Conservation (phyloP, 1,140 invertebrate genomes). For the Formica exsecta region DNA sequence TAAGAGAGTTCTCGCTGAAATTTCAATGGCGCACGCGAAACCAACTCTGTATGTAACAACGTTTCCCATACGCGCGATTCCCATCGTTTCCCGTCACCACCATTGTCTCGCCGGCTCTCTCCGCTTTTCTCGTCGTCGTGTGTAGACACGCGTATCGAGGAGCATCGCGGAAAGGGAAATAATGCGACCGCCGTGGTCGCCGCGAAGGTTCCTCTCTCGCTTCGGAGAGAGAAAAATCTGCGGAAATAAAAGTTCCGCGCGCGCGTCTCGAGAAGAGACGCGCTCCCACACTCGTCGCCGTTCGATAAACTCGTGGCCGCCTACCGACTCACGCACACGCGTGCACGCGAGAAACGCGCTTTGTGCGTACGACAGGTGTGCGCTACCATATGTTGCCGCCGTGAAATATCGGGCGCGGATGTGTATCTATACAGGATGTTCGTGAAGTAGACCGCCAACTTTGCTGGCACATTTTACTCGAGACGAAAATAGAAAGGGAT, state of each 20-base stretch:
- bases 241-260: conserved; percentile 9
- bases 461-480: background rate
- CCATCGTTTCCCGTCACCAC: conserved; percentile 40
- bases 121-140: conserved; percentile 23
- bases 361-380: conserved; percentile 60
- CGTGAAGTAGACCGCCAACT: background rate
- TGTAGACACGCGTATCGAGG: conserved; percentile 46
- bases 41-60: background rate
- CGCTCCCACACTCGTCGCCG: conserved; percentile 49
- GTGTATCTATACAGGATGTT: background rate
- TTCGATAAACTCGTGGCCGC: conserved; percentile 38
- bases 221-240: conserved; percentile 43
- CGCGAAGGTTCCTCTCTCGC: conserved; percentile 7
- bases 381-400: conserved; percentile 54
- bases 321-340: background rate
- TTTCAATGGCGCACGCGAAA: background rate
- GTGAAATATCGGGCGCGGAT: conserved; percentile 36
- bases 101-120: conserved; percentile 32
- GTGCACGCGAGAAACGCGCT: background rate
- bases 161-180: conserved; percentile 59
- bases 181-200: conserved; percentile 27
- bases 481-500: background rate
- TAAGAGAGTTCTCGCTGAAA: background rate
- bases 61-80: conserved; percentile 49
- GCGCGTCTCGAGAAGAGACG: background rate